These are phyloP conservation scores for Oreortyx pictus DNA, from an alignment of 2,797 vertebrate species.

Conservation along the genomic window DNA sequence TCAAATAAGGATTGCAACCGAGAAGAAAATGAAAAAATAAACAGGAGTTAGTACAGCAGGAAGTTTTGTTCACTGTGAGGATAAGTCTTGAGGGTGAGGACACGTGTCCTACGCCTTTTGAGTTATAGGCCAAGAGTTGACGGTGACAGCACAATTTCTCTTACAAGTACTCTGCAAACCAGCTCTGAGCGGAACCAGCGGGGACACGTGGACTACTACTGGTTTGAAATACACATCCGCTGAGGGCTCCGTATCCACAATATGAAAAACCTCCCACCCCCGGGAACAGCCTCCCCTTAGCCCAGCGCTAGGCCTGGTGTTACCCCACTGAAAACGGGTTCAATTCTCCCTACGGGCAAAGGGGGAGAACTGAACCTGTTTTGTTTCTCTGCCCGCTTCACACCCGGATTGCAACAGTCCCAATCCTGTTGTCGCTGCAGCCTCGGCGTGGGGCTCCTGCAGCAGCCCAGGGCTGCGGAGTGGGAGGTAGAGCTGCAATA, in stretches of 20 bases:
- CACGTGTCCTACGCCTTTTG: slow-evolving; percentile 15
- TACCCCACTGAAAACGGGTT: background rate
- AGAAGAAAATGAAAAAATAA: slow-evolving; percentile 10
- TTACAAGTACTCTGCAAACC: slow-evolving; percentile 48
- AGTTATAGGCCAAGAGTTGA: slow-evolving; percentile 37
- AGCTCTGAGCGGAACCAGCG: slow-evolving; percentile 36
- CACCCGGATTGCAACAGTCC: background rate
- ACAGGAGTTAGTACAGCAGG: slow-evolving; percentile 55
- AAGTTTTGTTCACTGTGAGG: slow-evolving; percentile 63
- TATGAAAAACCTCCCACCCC: background rate
- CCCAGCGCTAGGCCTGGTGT: background rate
- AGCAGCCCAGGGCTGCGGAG: background rate
- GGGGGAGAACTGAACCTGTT: background rate
- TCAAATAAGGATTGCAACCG: background rate
- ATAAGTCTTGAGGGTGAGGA: slow-evolving; percentile 38
- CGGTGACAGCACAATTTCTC: slow-evolving; percentile 43
- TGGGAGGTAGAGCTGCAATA: slow-evolving; percentile 57
- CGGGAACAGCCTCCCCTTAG: background rate
- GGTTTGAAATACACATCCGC: background rate
- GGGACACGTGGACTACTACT: background rate
- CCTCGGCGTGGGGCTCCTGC: background rate
- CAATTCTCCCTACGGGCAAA: background rate
- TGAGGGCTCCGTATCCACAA: background rate
- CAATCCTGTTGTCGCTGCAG: background rate
- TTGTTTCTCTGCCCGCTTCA: background rate